Evolutionary conservation across 2,888 invertebrate genomes (phyloP), one percentile per base, ranked within the genome.

Genomic region (Agrypnus murinus): DNA sequence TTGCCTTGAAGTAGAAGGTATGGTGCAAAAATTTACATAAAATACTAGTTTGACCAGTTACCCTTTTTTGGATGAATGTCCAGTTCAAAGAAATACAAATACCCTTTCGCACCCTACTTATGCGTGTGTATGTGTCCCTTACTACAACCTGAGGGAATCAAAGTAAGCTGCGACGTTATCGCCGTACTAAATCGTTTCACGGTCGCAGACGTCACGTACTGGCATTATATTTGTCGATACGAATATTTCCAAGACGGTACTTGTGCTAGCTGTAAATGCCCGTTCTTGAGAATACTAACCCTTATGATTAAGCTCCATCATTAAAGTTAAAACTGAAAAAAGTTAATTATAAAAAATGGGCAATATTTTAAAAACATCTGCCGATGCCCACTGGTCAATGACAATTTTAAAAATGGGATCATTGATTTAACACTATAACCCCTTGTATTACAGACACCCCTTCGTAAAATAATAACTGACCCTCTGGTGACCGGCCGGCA

Each of bases 31-130:
- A 83, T 82, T 82, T 79, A 78, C 82, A 83, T 83, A 82, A 77
- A 74, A 81, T 82, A 83, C 82, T 81, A 78, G 82, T 83, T 81
- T 81, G 81, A 81, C 82, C 81, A 81, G 80, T 82, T 81, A 69
- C 73, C 81, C 78, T 79, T 75, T 79, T 75, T 75, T 59, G 65
- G 38, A 53, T 72, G 62, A 65, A 73, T 77, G 78, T 78, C 78
- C 77, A 75, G 74, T 72, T 72, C 57, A 75, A 68, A 74, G 75
- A 66, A 72, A 60, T 55, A 58, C 58, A 67, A 65, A 72, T 45
- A 65, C 72, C 68, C 62, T 62, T 25, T 25, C 45, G 55, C 66
- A 57, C 67, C 64, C 58, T 58, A 59, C 36, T 48, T 64, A 25
- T n/a, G n/a, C n/a, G n/a, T n/a, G n/a, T n/a, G n/a, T n/a, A n/a